These are phyloP conservation scores for Hydropsyche tenuis DNA, from an alignment of 1,140 invertebrate species.

Conservation along the genomic window DNA sequence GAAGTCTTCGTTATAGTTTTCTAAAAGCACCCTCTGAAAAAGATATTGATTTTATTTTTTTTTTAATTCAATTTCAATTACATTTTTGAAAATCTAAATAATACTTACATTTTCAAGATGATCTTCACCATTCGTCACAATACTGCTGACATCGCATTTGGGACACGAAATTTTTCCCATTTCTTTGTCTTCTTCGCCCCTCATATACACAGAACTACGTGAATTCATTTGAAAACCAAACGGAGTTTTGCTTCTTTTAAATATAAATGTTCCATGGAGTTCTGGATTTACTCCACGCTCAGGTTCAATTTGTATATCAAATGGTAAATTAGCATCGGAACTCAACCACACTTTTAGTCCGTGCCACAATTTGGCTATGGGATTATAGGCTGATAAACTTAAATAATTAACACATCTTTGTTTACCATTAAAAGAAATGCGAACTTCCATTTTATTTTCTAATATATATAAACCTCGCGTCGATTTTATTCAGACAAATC, in stretches of 20 bases:
- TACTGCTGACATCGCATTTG: slow-evolving; percentile 50
- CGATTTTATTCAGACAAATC: slow-evolving; percentile 43
- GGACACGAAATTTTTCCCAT: slow-evolving; percentile 50
- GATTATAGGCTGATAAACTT: slow-evolving; percentile 56
- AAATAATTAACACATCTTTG: background rate
- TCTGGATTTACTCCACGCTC: background rate
- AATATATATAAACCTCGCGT: background rate
- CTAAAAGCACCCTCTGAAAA: slow-evolving; percentile 48
- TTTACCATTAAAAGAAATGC: background rate
- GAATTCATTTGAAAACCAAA: slow-evolving; percentile 51
- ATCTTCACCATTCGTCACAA: slow-evolving; percentile 51
- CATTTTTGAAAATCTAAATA: too few species aligned
- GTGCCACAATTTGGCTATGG: slow-evolving; percentile 55
- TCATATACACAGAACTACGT: slow-evolving; percentile 52
- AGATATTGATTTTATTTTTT: too few species aligned
- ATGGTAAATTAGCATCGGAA: slow-evolving; percentile 52
- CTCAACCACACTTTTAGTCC: slow-evolving; percentile 52
- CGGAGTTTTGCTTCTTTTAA: slow-evolving; percentile 48
- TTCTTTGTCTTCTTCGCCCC: slow-evolving; percentile 51
- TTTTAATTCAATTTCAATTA: too few species aligned
- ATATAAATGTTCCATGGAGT: too few species aligned
- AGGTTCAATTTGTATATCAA: slow-evolving; percentile 43
- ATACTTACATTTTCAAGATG: slow-evolving; percentile 51
- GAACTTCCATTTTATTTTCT: background rate
- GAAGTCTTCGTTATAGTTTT: slow-evolving; percentile 50